Conservation (phyloP, 2,888 invertebrate species). For the Bellardia bayeri region DNA sequence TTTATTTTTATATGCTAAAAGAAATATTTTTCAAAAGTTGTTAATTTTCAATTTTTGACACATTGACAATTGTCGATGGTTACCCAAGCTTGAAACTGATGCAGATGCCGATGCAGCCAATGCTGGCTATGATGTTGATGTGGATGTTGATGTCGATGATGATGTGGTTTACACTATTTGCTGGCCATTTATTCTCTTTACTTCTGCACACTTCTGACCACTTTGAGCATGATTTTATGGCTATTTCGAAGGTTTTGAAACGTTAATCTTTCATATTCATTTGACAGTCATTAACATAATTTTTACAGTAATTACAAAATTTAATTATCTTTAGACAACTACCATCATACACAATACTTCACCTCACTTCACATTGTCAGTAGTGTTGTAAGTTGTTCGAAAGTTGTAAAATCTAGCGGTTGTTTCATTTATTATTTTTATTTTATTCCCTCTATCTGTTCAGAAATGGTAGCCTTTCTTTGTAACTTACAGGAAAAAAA, state of each 20-base stretch:
- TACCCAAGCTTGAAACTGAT: constrained; percentile 66
- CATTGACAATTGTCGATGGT: constrained; percentile 73
- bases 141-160: neutral
- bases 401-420: constrained; percentile 37
- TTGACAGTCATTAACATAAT: constrained; percentile 69
- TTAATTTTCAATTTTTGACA: constrained; percentile 73
- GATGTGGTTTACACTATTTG: constrained; percentile 48
- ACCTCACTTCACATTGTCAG: neutral
- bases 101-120: constrained; percentile 50
- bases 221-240: constrained; percentile 49
- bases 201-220: neutral
- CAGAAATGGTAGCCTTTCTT: neutral
- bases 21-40: constrained; percentile 69
- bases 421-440: constrained; percentile 31
- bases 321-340: constrained; percentile 50
- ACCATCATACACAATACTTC: neutral
- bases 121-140: neutral
- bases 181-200: neutral
- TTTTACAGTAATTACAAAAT: constrained; percentile 63
- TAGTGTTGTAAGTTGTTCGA: neutral
- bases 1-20: constrained; percentile 38
- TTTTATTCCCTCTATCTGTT: constrained; percentile 10
- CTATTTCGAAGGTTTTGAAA: constrained; percentile 53
- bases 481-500: neutral
- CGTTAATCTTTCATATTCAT: constrained; percentile 69